Evolutionary conservation across 2,797 vertebrate genomes (phyloP), one percentile per base, ranked within the genome.

Genomic region (Sphaeramia orbicularis): DNA sequence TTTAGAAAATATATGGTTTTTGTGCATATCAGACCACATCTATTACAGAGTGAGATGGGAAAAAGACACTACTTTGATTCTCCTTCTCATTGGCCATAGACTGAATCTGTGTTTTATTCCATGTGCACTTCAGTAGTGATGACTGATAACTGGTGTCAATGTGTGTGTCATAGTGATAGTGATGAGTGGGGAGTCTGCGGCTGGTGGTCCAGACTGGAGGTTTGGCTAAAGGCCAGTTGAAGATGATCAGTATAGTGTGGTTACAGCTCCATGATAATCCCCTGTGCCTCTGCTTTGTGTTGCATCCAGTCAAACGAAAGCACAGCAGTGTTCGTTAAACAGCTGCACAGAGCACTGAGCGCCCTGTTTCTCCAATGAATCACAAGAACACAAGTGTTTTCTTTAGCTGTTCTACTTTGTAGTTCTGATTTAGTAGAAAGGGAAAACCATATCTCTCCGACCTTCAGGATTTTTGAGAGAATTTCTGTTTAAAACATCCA

Each of bases 261-360:
- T 85, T 82, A 58, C 61, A 65, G 58, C 73, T 74, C 63, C 40
- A 27, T 43, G 78, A 62, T 86, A 65, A 87, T 84, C 81, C 70
- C 57, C 60, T 54, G 40, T 44, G 76, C 37, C 51, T 82, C 82
- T 86, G 81, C 78, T 87, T 86, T 86, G 73, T 86, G 84, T 84
- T 69, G 56, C 18, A 71, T 76, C 64, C 73, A 45, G 61, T 56
- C 54, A 45, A 13, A 14, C 63, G 76, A 77, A 68, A 73, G 78
- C 57, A 32, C 49, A 19, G 45, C 48, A 14, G 58, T 21, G 59
- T 53, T 64, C 76, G 56, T 44, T 48, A 58, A 60, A 37, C 52
- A 69, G 9, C 27, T 43, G 30, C 51, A 27, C 43, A 45, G 37
- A 44, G 36, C 14, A 18, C 36, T 21, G 44, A 45, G 10, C 2